Evolutionary conservation across 2,113 vertebrate species (phyloP), one percentile per base, ranked within the genome.

Genomic region (Heptranchias perlo): DNA sequence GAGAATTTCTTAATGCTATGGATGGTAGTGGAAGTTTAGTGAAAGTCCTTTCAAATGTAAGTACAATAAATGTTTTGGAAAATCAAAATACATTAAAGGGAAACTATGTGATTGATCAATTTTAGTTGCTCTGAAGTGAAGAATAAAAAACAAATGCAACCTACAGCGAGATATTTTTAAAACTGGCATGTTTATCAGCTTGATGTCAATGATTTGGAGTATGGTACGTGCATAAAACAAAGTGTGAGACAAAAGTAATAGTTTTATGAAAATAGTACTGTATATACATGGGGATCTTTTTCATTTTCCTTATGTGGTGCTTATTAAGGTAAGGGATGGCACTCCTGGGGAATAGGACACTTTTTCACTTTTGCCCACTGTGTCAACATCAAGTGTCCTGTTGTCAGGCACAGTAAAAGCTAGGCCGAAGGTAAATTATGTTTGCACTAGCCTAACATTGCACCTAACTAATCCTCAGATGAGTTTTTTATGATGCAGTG

Each of bases 1-100:
- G 97, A 96, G 97, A 97, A 93, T 98, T 98, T 94, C 96, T 98
- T 67, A 97, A 97, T 47, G 94, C 97, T 10, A 54, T 98, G 97
- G 98, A 98, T 95, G 97, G 97, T 96, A 97, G 96, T 0, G 97
- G 97, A 10, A 96, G 52, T 58, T 96, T 98, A 54, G 96, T 96
- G 44, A 97, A 97, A 96, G 97, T 97, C 47, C 96, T 98, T 84
- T 96, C 96, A 65, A 97, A 98, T 18, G 98, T 98, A 96, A 98
- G 97, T 96, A 54, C 21, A 25, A 52, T 39, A 61, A 52, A 96
- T 76, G 54, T 39, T 92, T 92, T 92, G 87, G 78, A 58, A 93
- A 93, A 93, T 11, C n/a, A 39, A 64, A 62, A 44, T 10, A 62
- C 1, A 64, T 7, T 62, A 39, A 18, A 64, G 1, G 6, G 35